Base-by-base conservation (phyloP, 2,797 vertebrate species). In the Acanthis flammea region DNA sequence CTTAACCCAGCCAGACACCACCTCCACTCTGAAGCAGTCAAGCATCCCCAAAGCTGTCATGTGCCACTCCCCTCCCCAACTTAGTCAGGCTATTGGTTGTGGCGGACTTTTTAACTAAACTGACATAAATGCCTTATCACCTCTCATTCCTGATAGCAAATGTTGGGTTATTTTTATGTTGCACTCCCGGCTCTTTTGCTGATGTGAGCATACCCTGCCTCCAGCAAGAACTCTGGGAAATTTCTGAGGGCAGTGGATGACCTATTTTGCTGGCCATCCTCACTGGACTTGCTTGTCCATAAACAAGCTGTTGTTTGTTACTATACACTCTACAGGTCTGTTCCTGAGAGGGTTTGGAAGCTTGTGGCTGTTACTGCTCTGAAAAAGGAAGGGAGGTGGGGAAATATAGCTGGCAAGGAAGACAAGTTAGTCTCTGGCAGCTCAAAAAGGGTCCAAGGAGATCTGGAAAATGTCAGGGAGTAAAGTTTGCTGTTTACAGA, bases 1-100 rank as follows among this genome's bases (percentile, higher is more conserved):
- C 91, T 96, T 97, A 97, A 95, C 92, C 84, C 92, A 81, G 55
- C 31, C 88, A 86, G 94, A 62, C 67, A 80, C 70, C 75, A 90
- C 74, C 76, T 89, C 83, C 77, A n/a, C 66, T 41, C 19, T 6
- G 80, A 68, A 93, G 73, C 73, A 88, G 54, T 48, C 73, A 70
- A 91, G 39, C 70, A 78, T 78, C 95, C 66, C 70, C 30, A 58
- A 78, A 86, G 70, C 58, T 30, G 9, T 55, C 78, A 58, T 8
- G 73, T 1, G 7, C 68, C 70, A 48, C 51, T 73, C 72, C 70
- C 62, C 66, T 68, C 44, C 68, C 16, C 0, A 0, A 7, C 63
- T 30, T n/a, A 37, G 23, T 53, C 65, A 83, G 17, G 12, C 51
- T 55, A 11, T 63, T 81, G 58, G 60, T 18, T 73, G 22, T 39